Evolutionary conservation across 2,113 vertebrate genomes (phyloP), one percentile per base, ranked within the genome.

Genomic region (Ondatra zibethicus): DNA sequence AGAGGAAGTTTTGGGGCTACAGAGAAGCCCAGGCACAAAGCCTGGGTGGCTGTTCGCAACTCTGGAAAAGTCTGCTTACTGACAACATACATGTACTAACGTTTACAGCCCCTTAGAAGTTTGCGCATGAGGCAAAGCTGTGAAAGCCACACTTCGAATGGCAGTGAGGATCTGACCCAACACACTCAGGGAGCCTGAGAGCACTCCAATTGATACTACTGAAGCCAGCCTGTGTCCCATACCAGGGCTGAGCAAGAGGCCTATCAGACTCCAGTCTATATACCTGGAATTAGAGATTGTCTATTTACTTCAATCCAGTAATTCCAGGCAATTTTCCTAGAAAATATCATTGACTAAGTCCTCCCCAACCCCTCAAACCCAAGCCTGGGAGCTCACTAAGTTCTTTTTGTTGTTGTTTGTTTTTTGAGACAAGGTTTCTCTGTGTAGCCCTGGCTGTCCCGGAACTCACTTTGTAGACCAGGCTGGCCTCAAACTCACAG

Each of bases 111-210:
- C 29, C 76, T 81, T 50, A 13, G 55, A 72, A 58, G 91, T 92
- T 88, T 86, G 70, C 55, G 92, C 87, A 95, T 61, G 91, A 85
- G 70, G 50, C 66, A 45, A 39, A 95, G 92, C 96, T 85, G 80
- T 80, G 75, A 90, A 80, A 66, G 70, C 80, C n/a, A 14, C 50
- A 25, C 50, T 21, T 50, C 78, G 70, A 89, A 45, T 10, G 42
- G 21, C 29, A 39, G 68, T 13, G 0, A 29, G 19, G 39, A 7
- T n/a, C 63, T 39, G 52, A 63, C 45, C 42, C 52, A 42, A 13
- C 25, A 72, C 13, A 23, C 52, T 39, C 80, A 14, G 7, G 4
- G 7, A 90, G 63, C 52, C 19, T 42, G 25, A 85, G n/a, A n/a
- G 36, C 52, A 21, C 39, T 77, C 65, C 65, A 39, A 3, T 10